Base-by-base conservation (phyloP, 2,888 invertebrate genomes). In the Dryocosmus kuriphilus region DNA sequence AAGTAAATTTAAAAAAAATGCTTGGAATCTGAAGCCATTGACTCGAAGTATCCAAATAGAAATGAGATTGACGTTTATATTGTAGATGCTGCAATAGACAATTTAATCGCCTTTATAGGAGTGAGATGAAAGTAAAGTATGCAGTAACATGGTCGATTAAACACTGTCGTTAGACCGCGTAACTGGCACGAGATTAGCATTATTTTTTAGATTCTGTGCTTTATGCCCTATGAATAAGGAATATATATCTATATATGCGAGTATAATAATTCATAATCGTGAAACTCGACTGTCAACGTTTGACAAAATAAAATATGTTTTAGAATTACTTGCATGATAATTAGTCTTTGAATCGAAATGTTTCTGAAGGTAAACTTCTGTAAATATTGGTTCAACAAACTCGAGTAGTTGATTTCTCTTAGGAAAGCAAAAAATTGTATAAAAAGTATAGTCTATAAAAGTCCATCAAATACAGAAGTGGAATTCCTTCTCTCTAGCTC, bases 111-210 rank as follows among this genome's bases (percentile, higher is more conserved):
- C 19, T 27, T 61, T 61, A 61, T 78, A 82, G 82, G 82, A 83
- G 80, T 79, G 75, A 76, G 80, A 82, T 83, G 83, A 82, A 82
- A 81, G 84, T 83, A 82, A 82, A 77, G 78, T 79, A 80, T 79
- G 78, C 74, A 74, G 79, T 60, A 67, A 78, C 77, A 82, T 80
- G 82, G 79, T 83, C 83, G 82, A 83, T 83, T 82, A 83, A 83
- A 79, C 82, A 82, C 76, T 61, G 79, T 79, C 82, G 76, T 82
- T 82, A 77, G 38, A n/a, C 27, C 19, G 74, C 55, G 51, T 74
- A 46, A 27, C n/a, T 77, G 61, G 61, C 19, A 32, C 27, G 16
- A 32, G 61, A 61, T 61, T 61, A 61, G 61, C 61, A 32, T 61
- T 51, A n/a, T 61, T 32, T 61, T 61, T 61, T 19, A n/a, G 19